Conservation (phyloP, 2,113 vertebrate species). For the Sminthopsis crassicaudata region DNA sequence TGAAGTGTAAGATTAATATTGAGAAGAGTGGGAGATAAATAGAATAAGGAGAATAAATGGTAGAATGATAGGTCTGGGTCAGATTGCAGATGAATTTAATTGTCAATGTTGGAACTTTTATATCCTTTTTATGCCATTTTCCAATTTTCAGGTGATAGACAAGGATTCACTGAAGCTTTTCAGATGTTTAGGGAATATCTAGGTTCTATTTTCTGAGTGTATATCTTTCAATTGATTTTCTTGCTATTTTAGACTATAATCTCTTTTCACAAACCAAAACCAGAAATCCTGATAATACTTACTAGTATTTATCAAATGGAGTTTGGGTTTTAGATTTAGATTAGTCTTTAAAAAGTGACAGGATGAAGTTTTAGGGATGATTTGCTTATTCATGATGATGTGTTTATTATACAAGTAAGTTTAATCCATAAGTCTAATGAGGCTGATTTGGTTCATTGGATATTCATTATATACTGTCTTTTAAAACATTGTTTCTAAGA, state of each 20-base stretch:
- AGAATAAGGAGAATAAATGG: background rate
- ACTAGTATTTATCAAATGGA: conserved; percentile 20
- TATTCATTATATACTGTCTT: background rate
- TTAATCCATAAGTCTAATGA: background rate
- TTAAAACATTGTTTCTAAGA: background rate
- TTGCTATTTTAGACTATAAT: background rate
- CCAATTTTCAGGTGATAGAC: background rate
- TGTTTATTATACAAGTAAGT: background rate
- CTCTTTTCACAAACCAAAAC: background rate
- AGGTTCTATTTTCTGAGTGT: background rate
- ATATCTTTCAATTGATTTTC: background rate
- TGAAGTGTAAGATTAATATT: background rate
- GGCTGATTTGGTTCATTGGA: background rate
- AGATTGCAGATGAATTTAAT: background rate
- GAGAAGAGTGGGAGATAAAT: background rate
- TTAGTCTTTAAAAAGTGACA: conserved; percentile 42
- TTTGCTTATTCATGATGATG: background rate
- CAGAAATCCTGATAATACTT: background rate
- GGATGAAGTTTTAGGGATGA: background rate
- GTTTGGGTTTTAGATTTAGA: conserved; percentile 8
- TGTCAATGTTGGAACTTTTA: background rate
- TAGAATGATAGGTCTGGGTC: background rate
- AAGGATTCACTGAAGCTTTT: background rate
- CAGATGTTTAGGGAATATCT: background rate
- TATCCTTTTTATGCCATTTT: background rate